These are phyloP conservation scores for Polypedilum pembai DNA, from an alignment of 1,140 invertebrate species.

Conservation along the genomic window DNA sequence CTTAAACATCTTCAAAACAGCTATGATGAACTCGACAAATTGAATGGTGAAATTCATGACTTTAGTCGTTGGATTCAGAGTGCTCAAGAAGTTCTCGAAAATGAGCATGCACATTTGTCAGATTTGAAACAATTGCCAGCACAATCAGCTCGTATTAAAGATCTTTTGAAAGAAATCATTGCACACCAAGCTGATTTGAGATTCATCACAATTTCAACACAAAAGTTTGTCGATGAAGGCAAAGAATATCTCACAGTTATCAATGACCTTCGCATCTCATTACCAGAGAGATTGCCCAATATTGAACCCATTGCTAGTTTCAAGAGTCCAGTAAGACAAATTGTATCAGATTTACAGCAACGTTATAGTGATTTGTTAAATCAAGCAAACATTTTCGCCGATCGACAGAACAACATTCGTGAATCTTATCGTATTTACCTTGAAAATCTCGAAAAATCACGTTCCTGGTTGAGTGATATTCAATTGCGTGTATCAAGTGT, in stretches of 20 bases:
- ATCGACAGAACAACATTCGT: constrained; percentile 68
- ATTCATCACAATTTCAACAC: constrained; percentile 89
- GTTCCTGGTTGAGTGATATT: constrained; percentile 73
- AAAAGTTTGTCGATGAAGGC: constrained; percentile 90
- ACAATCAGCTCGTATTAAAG: constrained; percentile 66
- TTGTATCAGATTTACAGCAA: constrained; percentile 60
- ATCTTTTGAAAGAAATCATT: constrained; percentile 89
- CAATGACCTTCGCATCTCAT: constrained; percentile 74
- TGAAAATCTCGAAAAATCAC: constrained; percentile 74
- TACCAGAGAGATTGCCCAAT: constrained; percentile 71
- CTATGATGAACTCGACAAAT: constrained; percentile 80
- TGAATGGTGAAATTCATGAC: constrained; percentile 61
- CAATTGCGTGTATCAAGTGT: constrained; percentile 68
- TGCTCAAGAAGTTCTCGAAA: constrained; percentile 68
- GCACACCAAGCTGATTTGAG: constrained; percentile 88
- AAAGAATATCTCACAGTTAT: constrained; percentile 76
- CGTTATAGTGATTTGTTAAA: constrained; percentile 69
- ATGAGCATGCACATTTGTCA: constrained; percentile 73
- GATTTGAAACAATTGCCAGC: constrained; percentile 65
- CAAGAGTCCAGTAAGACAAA: constrained; percentile 61
- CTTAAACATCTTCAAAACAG: constrained; percentile 67
- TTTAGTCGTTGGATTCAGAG: constrained; percentile 80
- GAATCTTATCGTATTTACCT: constrained; percentile 72
- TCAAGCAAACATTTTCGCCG: constrained; percentile 73
- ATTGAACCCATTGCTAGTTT: constrained; percentile 58